Base-by-base conservation (phyloP, 1,140 invertebrate species). In the Zelostemma sp. region DNA sequence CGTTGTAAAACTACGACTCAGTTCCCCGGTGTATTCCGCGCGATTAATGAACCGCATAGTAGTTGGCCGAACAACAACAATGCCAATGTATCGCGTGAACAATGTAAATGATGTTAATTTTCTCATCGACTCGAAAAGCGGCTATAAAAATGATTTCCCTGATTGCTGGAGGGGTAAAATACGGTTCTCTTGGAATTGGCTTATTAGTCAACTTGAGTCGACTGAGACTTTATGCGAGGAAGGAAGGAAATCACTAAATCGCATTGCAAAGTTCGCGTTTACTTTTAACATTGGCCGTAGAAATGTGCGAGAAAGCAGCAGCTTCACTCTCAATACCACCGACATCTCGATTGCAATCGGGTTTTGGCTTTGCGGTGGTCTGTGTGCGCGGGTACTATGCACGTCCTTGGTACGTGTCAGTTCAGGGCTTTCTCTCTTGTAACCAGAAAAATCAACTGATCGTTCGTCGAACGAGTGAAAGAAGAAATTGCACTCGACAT, bases 401-500 rank as follows among this genome's bases (percentile, higher is more conserved):
- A 46, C 43, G 43, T 46, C 43, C 43, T 9, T 15, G 12, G 28
- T 50, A 50, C 48, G 48, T 18, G 48, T 50, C 31, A n/a, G 28
- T 50, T 35, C 28, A 38, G 11, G 31, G 15, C 28, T 18, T 25
- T 43, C 45, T 49, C 45, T 19, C 38, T 35, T 31, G 50, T 59
- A 53, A 58, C 40, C 48, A 47, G 49, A 50, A 65, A 74, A 72
- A 59, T 72, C 65, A 49, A 58, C 21, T 50, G 73, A 75, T 76
- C 63, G 66, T 60, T 56, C 41, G 12, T 33, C 51, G 60, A 67
- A 53, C 62, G 58, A 63, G 50, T 11, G 58, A 59, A 61, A 68
- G 65, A 38, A 71, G 71, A 70, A 78, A 78, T 79, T 79, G 76
- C 67, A 62, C 38, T 54, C 66, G 47, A 61, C 51, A 38, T 41